Evolutionary conservation across 2,888 invertebrate genomes (phyloP).

Genomic region (Polietes domitor): DNA sequence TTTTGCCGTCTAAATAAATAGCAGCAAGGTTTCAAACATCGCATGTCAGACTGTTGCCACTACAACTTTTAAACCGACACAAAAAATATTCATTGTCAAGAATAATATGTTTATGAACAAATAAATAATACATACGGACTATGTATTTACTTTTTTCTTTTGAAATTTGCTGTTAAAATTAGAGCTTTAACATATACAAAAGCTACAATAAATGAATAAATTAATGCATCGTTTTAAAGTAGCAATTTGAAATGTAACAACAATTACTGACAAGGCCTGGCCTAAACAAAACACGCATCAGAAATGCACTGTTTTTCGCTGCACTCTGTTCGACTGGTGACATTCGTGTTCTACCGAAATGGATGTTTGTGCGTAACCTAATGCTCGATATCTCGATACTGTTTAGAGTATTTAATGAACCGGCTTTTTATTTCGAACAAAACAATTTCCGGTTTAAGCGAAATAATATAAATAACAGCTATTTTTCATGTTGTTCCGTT

Average conservation of each 20-base stretch:
- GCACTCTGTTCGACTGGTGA: too few species aligned
- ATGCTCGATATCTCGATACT: too few species aligned
- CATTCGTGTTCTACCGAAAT: too few species aligned
- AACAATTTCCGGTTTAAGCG: too few species aligned
- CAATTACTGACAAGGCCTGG: background rate
- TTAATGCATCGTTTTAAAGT: background rate
- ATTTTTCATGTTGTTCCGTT: too few species aligned
- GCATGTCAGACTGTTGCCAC: background rate
- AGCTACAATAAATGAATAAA: background rate
- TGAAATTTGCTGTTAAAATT: slow-evolving; percentile 7
- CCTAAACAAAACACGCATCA: too few species aligned
- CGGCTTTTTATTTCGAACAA: too few species aligned
- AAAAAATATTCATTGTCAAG: slow-evolving; percentile 40
- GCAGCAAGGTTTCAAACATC: background rate
- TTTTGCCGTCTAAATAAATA: background rate
- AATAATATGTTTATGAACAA: background rate
- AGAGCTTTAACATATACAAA: background rate
- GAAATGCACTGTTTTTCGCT: too few species aligned
- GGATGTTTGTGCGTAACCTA: too few species aligned
- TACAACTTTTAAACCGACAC: background rate
- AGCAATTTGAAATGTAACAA: background rate
- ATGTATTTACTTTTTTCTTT: background rate
- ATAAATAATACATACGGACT: background rate
- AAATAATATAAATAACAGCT: too few species aligned
- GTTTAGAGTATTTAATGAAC: too few species aligned